phyloP scores from a whole-genome alignment of 64 coral and sea anemone genomes.

The Montipora efflorescens region DNA sequence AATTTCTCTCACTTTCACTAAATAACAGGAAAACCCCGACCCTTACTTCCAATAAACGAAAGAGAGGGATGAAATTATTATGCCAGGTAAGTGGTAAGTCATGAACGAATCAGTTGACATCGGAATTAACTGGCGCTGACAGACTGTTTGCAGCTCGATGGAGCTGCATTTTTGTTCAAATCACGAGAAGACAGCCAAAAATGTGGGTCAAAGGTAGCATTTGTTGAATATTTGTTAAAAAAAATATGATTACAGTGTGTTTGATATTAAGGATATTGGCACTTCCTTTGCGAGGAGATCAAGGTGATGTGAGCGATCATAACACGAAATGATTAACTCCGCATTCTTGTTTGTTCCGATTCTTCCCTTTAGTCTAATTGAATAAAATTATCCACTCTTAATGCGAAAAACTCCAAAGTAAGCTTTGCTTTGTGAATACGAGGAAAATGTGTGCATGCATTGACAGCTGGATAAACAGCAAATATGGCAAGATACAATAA shows the following conservation, averaged over 20 bases:
- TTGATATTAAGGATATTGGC: slow-evolving; percentile 48
- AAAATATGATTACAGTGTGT: slow-evolving; percentile 16
- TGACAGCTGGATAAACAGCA: slow-evolving; percentile 34
- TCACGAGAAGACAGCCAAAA: not conserved
- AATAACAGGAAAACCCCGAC: too few species aligned
- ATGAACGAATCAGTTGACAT: too few species aligned
- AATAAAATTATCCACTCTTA: not conserved
- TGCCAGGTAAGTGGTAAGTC: too few species aligned
- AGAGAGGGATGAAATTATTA: too few species aligned
- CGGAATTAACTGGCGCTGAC: not conserved
- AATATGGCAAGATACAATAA: slow-evolving; percentile 39
- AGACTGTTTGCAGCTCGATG: not conserved
- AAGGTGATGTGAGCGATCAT: slow-evolving; percentile 6
- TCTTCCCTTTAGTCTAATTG: not conserved
- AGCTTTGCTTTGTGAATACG: not conserved
- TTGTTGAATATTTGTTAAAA: slow-evolving; percentile 38
- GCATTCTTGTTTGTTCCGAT: not conserved
- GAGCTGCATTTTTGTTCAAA: not conserved
- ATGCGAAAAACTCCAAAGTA: not conserved
- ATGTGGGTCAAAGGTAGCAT: slow-evolving; percentile 21
- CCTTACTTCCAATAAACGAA: too few species aligned
- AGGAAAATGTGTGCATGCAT: slow-evolving; percentile 5
- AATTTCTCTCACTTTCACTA: too few species aligned
- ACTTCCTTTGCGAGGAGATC: slow-evolving; percentile 14
- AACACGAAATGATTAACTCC: not conserved